Evolutionary conservation across 2,113 vertebrate genomes (phyloP).

Genomic region (Channa maculata): DNA sequence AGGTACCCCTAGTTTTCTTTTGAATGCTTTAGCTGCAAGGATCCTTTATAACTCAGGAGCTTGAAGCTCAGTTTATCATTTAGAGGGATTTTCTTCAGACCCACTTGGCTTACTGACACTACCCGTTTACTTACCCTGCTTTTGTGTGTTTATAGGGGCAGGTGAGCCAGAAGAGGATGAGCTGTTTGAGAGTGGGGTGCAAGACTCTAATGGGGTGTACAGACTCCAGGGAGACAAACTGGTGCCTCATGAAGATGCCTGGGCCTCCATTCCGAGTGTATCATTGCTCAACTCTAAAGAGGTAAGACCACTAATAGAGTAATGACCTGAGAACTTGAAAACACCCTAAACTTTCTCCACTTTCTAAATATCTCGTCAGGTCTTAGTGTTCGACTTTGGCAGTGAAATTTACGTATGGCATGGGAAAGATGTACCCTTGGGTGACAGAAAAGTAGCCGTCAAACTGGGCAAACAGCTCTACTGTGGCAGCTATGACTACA

Average conservation of each 20-base stretch:
- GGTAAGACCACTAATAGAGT: conserved; percentile 60
- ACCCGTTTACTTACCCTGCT: conserved; percentile 5
- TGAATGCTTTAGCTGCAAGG: not conserved
- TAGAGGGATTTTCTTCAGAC: conserved; percentile 5
- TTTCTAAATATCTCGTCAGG: conserved; percentile 61
- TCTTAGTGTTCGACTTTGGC: conserved; percentile 87
- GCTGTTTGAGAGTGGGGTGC: conserved; percentile 82
- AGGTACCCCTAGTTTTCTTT: too few relatives aligned
- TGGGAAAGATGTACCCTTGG: conserved; percentile 84
- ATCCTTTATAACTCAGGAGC: not conserved
- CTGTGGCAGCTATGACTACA: conserved; percentile 83
- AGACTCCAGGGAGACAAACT: conserved; percentile 83
- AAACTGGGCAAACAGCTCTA: conserved; percentile 86
- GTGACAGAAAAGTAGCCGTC: conserved; percentile 84
- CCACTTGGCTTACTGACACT: too few relatives aligned
- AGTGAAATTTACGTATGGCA: conserved; percentile 86
- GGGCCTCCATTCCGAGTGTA: conserved; percentile 84
- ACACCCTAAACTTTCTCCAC: not conserved
- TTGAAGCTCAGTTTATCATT: not conserved
- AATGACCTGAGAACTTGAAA: not conserved
- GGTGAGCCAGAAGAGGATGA: conserved; percentile 87
- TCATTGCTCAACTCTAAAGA: conserved; percentile 84
- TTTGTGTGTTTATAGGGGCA: conserved; percentile 70
- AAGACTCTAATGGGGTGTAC: conserved; percentile 84
- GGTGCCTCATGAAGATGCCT: conserved; percentile 83